Evolutionary conservation across 1,140 invertebrate species (phyloP), one percentile per base, ranked within the genome.

Genomic region (Heterodera schachtii): DNA sequence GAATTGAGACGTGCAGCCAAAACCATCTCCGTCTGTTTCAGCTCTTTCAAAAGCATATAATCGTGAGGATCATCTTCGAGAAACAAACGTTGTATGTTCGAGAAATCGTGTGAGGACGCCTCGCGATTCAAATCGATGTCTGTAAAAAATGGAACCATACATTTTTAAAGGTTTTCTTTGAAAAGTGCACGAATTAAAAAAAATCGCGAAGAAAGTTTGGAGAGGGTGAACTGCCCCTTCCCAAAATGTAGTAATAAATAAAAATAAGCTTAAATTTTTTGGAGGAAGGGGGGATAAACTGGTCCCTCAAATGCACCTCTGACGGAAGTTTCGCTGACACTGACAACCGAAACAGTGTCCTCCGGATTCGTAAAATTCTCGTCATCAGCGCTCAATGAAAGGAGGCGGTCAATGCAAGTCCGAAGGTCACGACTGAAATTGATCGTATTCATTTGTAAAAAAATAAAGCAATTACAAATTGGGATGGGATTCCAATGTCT

Each of bases 351-450:
- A 31, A 83, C 70, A 8, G 82, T 70, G 47, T 84, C 82, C 9
- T 82, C 83, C 21, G 49, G 78, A 8, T 64, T 71, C 0, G 71
- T 64, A 21, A 57, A 73, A 47, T 78, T 73, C 21, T 81, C 84
- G 57, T 86, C 83, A 46, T 83, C 84, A 19, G 60, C 80, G 31
- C 84, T 60, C 47, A 86, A 52, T 16, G 64, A 52, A 41, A 84
- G 41, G 16, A 84, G 73, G 41, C 83, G 80, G 57, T 85, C 80
- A 11, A 84, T 86, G 41, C 73, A 47, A 47, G 67, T 41, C 19
- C 83, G 84, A n/a, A 84, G 49, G 8, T 84, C 83, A 31, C 84
- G 84, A 46, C 77, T 78, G 69, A 77, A 44, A 60, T 46, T 47
- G 57, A 6, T 64, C 49, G 13, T 66, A 71, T n/a, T n/a, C n/a